Conservation (phyloP, 2,113 vertebrate genomes). For the Oryzias celebensis region DNA sequence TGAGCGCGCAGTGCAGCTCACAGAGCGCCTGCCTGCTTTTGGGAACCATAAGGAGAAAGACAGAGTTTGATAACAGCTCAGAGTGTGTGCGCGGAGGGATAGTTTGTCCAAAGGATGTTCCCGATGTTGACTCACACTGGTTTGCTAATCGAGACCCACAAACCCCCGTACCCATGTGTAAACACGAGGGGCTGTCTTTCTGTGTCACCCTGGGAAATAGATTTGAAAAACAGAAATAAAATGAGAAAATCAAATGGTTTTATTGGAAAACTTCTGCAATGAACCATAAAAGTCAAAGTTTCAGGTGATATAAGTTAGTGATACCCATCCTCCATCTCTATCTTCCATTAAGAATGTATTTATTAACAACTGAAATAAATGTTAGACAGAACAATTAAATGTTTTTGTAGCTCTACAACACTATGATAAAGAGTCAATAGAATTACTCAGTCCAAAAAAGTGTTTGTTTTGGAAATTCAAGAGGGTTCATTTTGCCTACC, state of each 20-base stretch:
- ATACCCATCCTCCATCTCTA: constrained; percentile 42
- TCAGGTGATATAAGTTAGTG: too few species aligned
- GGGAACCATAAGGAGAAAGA: constrained; percentile 54
- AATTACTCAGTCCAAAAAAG: too few species aligned
- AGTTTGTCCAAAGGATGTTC: constrained; percentile 72
- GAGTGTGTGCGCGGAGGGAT: constrained; percentile 65
- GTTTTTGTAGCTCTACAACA: too few species aligned
- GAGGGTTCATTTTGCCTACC: too few species aligned
- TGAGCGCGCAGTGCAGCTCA: constrained; percentile 60
- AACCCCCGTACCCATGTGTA: constrained; percentile 74
- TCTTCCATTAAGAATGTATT: constrained; percentile 22
- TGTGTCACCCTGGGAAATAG: constrained; percentile 46
- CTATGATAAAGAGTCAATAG: too few species aligned
- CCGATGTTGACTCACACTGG: constrained; percentile 77
- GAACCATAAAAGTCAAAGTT: constrained; percentile 23
- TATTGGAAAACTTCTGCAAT: constrained; percentile 11
- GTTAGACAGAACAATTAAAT: background rate
- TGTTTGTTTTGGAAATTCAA: too few species aligned
- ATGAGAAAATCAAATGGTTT: constrained; percentile 28
- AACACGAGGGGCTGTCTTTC: constrained; percentile 71
- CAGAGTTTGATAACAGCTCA: constrained; percentile 59
- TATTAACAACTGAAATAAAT: constrained; percentile 23
- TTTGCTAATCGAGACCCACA: constrained; percentile 77
- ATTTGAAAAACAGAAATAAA: constrained; percentile 29
- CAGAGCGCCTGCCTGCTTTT: constrained; percentile 54